phyloP scores from a whole-genome alignment of 2,113 vertebrate genomes.

The Salvelinus sp. region DNA sequence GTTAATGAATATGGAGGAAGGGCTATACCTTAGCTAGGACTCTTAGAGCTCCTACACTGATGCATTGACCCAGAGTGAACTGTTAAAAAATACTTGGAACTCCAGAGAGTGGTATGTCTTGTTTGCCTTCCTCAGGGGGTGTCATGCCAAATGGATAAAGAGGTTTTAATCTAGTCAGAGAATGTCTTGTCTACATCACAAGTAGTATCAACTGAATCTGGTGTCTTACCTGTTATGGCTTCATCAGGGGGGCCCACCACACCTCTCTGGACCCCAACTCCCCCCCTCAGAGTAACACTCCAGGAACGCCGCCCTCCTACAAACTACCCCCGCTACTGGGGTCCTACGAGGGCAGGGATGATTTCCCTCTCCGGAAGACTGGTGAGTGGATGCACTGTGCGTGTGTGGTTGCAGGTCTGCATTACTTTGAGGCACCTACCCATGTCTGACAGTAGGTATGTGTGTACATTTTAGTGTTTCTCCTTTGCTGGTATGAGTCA shows the following conservation, averaged over 20 bases:
- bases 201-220: not conserved
- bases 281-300: slow-evolving; percentile 83
- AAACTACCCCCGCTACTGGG: slow-evolving; percentile 88
- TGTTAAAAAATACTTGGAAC: too few relatives aligned
- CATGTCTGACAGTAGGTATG: slow-evolving; percentile 15
- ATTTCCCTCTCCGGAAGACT: slow-evolving; percentile 94
- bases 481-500: slow-evolving; percentile 51
- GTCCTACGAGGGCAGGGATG: slow-evolving; percentile 87
- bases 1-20: too few relatives aligned
- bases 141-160: too few relatives aligned
- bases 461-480: slow-evolving; percentile 2
- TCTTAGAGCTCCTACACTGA: too few relatives aligned
- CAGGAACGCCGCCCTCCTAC: slow-evolving; percentile 80
- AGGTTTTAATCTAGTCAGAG: not conserved
- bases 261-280: slow-evolving; percentile 93
- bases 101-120: too few relatives aligned
- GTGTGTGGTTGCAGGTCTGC: slow-evolving; percentile 10
- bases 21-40: too few relatives aligned
- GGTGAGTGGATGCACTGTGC: slow-evolving; percentile 67
- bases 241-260: slow-evolving; percentile 85
- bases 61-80: too few relatives aligned
- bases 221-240: not conserved
- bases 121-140: too few relatives aligned
- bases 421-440: slow-evolving; percentile 10
- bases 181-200: not conserved